phyloP scores from a whole-genome alignment of 2,888 invertebrate genomes.

The Sinopyrophorus schimmeli region DNA sequence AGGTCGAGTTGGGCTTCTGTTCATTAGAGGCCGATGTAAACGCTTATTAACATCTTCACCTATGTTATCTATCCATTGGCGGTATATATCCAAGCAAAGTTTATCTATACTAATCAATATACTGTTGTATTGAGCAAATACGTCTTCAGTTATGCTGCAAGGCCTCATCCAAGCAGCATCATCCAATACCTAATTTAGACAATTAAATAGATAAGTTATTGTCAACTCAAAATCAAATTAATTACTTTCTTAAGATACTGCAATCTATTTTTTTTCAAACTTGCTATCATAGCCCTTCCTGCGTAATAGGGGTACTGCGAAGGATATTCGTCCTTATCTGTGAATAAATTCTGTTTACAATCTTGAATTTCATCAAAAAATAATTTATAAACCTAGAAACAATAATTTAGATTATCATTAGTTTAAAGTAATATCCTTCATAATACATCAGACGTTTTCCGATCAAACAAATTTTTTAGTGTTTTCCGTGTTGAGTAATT shows the following conservation, averaged over 20 bases:
- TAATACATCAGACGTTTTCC: slow-evolving; percentile 65
- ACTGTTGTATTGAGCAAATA: slow-evolving; percentile 69
- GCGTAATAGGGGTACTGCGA: slow-evolving; percentile 71
- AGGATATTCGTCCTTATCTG: slow-evolving; percentile 64
- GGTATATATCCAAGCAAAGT: slow-evolving; percentile 59
- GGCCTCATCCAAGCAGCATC: slow-evolving; percentile 78
- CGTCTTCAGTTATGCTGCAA: slow-evolving; percentile 72
- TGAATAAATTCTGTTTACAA: slow-evolving; percentile 70
- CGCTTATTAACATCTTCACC: slow-evolving; percentile 63
- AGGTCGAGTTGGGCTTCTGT: slow-evolving; percentile 64
- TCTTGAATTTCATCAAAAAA: slow-evolving; percentile 75
- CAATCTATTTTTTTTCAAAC: slow-evolving; percentile 68
- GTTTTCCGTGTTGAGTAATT: slow-evolving; percentile 77
- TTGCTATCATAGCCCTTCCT: slow-evolving; percentile 70
- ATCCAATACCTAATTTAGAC: slow-evolving; percentile 63
- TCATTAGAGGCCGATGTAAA: slow-evolving; percentile 73
- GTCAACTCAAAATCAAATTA: background rate
- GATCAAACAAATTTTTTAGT: slow-evolving; percentile 69
- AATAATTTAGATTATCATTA: background rate
- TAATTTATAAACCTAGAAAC: slow-evolving; percentile 68
- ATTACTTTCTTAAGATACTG: slow-evolving; percentile 62
- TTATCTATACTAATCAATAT: slow-evolving; percentile 64
- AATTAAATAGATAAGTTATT: background rate
- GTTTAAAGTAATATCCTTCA: too few species aligned
- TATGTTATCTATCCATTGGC: slow-evolving; percentile 62